Evolutionary conservation across 2,797 vertebrate species (phyloP), one percentile per base, ranked within the genome.

Genomic region (Gambelia wislizenii): DNA sequence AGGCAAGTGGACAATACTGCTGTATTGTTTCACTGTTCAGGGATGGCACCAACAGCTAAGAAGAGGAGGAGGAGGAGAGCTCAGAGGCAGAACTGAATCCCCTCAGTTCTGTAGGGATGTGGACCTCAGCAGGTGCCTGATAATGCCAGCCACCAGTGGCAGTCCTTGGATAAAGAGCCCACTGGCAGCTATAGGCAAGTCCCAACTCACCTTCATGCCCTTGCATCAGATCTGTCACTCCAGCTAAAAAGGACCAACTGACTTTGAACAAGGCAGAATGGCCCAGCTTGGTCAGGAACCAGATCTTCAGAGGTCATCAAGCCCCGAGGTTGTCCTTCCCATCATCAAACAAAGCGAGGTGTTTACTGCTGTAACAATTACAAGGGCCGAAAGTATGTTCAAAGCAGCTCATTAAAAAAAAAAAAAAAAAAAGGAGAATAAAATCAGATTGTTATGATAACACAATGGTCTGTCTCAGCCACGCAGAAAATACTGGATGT

Each of bases 301-400:
- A 83, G 76, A 81, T 70, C 74, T 67, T n/a, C 52, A 2, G 30
- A 87, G 84, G 76, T 67, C 86, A 76, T 2, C 22, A 64, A 85
- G 61, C 61, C 77, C 84, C 20, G 0, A 39, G 70, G 72, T 25
- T 12, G 12, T 86, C 12, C 36, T 72, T 36, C 76, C 75, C 44
- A 12, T 54, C 81, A 77, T 77, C 44, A 18, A 90, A 88, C 47
- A 14, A 89, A 72, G 86, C 67, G 3, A 42, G 70, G 36, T 84
- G 6, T 89, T 91, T 81, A 30, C 74, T 75, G 0, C 85, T 84
- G 59, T 42, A 67, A 61, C 44, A 7, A 85, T 64, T 14, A 2
- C 67, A 67, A 36, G 67, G 44, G 13, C 70, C 1, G 1, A 82
- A 61, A 75, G 39, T 6, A 33, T 30, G 61, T 90, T 90, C 85